Conservation (phyloP, 2,888 invertebrate species). For the Marasmarcha lunaedactyla region DNA sequence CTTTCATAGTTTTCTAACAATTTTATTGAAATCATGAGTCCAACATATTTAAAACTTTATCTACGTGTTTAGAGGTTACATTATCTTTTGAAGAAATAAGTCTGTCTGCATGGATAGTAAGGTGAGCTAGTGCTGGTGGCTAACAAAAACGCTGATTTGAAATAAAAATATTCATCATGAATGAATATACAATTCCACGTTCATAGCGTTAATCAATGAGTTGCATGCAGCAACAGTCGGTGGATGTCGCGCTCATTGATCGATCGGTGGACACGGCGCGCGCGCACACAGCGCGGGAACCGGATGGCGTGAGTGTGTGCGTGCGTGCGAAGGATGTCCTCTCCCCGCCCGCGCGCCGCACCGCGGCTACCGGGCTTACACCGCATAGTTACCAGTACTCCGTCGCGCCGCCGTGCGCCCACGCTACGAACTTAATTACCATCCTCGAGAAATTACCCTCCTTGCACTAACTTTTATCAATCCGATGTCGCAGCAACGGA, state of each 20-base stretch:
- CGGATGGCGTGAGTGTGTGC: conserved; percentile 53
- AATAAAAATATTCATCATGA: conserved; percentile 64
- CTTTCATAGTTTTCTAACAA: too few relatives aligned
- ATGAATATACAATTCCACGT: conserved; percentile 69
- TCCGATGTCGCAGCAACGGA: conserved; percentile 48
- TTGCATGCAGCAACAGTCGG: conserved; percentile 63
- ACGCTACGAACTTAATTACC: conserved; percentile 58
- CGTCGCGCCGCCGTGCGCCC: conserved; percentile 28
- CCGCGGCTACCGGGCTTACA: conserved; percentile 68
- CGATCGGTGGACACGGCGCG: conserved; percentile 38
- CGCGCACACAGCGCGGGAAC: conserved; percentile 45
- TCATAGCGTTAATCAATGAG: conserved; percentile 70
- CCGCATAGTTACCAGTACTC: conserved; percentile 69
- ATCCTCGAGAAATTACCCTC: conserved; percentile 56
- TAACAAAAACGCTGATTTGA: conserved; percentile 37
- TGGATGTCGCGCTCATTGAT: conserved; percentile 68
- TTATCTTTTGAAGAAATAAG: too few relatives aligned
- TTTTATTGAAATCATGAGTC: too few relatives aligned
- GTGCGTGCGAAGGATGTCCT: conserved; percentile 59
- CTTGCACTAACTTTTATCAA: conserved; percentile 56
- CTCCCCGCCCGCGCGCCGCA: conserved; percentile 61
- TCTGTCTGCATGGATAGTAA: too few relatives aligned
- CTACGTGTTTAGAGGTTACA: too few relatives aligned
- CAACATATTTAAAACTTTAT: too few relatives aligned
- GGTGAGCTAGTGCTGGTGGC: background rate